These are phyloP conservation scores for Calameuta filiformis DNA, from an alignment of 2,888 invertebrate species.

Conservation along the genomic window DNA sequence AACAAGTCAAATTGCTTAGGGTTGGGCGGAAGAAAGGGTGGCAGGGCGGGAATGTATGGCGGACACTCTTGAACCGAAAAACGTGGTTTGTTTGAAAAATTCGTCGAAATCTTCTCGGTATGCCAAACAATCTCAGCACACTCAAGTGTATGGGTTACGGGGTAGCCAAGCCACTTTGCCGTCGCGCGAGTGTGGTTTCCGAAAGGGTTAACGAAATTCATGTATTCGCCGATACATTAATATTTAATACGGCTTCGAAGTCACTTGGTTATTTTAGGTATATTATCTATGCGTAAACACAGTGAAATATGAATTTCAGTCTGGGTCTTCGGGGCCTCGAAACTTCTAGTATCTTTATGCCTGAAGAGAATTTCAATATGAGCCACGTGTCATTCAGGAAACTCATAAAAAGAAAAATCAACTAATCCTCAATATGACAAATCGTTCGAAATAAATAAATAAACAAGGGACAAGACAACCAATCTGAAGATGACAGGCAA, in stretches of 20 bases:
- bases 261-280: conserved; percentile 24
- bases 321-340: conserved; percentile 1
- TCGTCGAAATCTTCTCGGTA: too few species aligned
- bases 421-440: background rate
- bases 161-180: background rate
- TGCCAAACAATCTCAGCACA: background rate
- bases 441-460: background rate
- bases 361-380: background rate
- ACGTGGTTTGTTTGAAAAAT: conserved; percentile 24
- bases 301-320: conserved; percentile 27
- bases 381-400: background rate
- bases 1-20: conserved; percentile 17
- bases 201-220: conserved; percentile 26
- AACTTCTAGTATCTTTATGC: background rate
- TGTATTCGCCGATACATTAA: conserved; percentile 36
- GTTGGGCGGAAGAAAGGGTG: background rate
- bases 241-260: conserved; percentile 34
- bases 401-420: background rate
- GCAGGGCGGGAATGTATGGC: background rate
- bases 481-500: too few species aligned
- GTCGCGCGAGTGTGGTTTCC: background rate
- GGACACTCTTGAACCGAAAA: background rate
- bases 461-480: background rate
- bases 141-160: background rate
- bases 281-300: conserved; percentile 39